Evolutionary conservation across 2,888 invertebrate genomes (phyloP).

Genomic region (Cosmia pyralina): DNA sequence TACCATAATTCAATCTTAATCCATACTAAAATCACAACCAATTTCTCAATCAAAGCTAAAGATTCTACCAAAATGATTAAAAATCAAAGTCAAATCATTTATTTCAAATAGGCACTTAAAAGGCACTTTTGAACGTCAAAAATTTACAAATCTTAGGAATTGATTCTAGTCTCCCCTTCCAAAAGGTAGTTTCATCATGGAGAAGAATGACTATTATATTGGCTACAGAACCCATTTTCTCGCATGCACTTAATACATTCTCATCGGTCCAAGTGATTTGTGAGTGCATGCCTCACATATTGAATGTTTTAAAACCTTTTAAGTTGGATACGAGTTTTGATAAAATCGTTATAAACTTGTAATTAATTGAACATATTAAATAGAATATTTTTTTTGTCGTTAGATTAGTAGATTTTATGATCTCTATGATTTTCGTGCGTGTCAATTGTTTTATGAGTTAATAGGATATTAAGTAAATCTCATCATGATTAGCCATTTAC

Average conservation of each 20-base stretch:
- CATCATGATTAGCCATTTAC: not conserved
- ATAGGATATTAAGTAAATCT: not conserved
- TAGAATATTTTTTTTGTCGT: conserved; percentile 66
- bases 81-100: too few species aligned
- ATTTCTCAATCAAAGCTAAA: not conserved
- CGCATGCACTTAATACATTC: conserved; percentile 43
- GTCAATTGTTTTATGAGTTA: conserved; percentile 26
- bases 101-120: too few species aligned
- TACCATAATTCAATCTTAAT: not conserved
- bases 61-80: not conserved
- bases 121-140: too few species aligned
- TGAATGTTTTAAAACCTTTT: conserved; percentile 88
- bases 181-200: too few species aligned
- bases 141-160: too few species aligned
- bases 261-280: conserved; percentile 79
- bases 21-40: not conserved
- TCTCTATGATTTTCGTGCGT: conserved; percentile 21
- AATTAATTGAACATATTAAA: conserved; percentile 86
- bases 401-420: conserved; percentile 31
- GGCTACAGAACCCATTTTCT: conserved; percentile 63
- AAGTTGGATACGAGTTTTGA: conserved; percentile 78
- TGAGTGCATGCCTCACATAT: conserved; percentile 79
- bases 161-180: too few species aligned
- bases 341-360: conserved; percentile 84
- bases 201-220: too few species aligned